Conservation (phyloP, 2,113 vertebrate species). For the Crotalus helleri region DNA sequence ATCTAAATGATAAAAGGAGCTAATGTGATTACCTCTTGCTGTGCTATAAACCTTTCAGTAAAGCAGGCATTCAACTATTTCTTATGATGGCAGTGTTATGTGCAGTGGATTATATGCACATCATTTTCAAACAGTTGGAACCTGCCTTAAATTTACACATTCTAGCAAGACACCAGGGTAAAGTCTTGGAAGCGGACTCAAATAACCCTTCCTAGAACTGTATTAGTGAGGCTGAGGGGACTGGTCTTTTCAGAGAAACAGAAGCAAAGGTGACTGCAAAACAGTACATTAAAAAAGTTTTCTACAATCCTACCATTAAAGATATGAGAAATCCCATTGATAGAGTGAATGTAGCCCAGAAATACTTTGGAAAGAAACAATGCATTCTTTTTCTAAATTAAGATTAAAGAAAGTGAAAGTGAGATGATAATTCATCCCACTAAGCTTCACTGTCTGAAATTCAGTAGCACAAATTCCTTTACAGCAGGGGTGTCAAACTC, state of each 20-base stretch:
- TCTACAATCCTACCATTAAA: neutral
- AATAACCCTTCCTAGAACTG: slow-evolving; percentile 2
- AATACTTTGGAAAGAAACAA: neutral
- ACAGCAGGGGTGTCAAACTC: no score
- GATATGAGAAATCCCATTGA: neutral
- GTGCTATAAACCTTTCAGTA: slow-evolving; percentile 57
- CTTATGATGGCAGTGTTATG: slow-evolving; percentile 46
- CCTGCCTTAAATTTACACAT: neutral
- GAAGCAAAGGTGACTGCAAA: neutral
- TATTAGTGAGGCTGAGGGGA: slow-evolving; percentile 5
- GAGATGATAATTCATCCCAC: neutral
- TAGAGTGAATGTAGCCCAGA: neutral
- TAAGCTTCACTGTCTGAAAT: neutral
- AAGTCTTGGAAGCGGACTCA: slow-evolving; percentile 4
- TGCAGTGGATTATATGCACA: slow-evolving; percentile 36
- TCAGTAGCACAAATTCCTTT: neutral
- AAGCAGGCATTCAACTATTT: slow-evolving; percentile 42
- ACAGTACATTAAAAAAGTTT: neutral
- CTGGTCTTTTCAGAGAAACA: neutral
- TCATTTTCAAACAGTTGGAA: slow-evolving; percentile 5
- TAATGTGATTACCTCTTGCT: slow-evolving; percentile 63
- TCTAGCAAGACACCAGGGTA: slow-evolving; percentile 7
- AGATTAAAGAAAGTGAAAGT: neutral
- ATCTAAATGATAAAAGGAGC: slow-evolving; percentile 59
- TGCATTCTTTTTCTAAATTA: neutral